A percentile compares a stretch with the other conserved stretches of the same genome.
These are phyloP conservation scores for Corvus moneduloides DNA, from an alignment of 2,113 vertebrate genomes.

Conservation along the genomic window DNA sequence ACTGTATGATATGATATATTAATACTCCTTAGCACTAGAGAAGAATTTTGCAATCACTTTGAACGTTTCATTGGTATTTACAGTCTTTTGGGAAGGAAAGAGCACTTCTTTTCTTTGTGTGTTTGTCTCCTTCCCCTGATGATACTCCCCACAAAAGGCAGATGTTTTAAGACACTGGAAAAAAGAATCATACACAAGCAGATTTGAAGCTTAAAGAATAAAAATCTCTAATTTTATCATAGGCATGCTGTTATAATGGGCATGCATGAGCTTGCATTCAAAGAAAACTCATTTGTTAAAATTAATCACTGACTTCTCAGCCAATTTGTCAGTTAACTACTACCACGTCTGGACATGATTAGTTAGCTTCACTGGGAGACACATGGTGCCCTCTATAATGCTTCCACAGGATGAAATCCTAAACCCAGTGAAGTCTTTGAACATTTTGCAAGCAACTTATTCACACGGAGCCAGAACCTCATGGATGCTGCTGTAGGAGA, in stretches of 20 bases:
- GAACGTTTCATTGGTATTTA: neutral
- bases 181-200: neutral
- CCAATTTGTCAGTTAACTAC: neutral
- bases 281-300: constrained; percentile 38
- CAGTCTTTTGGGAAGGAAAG: neutral
- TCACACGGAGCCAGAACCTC: neutral
- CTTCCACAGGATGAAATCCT: neutral
- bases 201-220: neutral
- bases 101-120: neutral
- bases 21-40: neutral
- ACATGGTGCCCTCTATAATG: neutral
- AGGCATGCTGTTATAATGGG: neutral
- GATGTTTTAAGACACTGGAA: neutral
- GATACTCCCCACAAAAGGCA: neutral
- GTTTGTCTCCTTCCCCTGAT: neutral
- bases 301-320: constrained; percentile 15
- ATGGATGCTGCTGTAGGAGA: neutral
- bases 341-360: neutral
- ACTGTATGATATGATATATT: neutral
- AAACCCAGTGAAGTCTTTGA: neutral
- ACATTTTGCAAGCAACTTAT: neutral
- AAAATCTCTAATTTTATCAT: neutral
- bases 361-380: neutral
- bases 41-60: neutral
- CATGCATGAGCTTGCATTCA: neutral